Conservation (phyloP, 1,140 invertebrate genomes). For the Drosophila sproati region DNA sequence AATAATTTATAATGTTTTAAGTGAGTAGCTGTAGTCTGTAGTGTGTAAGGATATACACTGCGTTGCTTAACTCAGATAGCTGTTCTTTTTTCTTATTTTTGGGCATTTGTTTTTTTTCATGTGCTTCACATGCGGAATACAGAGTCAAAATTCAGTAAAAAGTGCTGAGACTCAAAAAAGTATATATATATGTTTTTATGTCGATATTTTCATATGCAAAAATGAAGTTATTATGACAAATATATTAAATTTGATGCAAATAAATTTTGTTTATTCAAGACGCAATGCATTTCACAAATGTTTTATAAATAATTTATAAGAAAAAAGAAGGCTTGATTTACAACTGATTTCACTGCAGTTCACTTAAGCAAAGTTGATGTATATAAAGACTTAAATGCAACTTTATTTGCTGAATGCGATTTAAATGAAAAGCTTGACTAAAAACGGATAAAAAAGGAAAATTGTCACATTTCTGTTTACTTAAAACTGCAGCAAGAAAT, state of each 20-base stretch:
- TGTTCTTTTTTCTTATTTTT: no score
- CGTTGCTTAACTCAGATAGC: no score
- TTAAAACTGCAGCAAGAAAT: slow-evolving; percentile 73
- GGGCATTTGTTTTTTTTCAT: not conserved
- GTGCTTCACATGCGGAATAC: not conserved
- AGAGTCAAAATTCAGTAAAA: not conserved
- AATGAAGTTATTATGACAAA: not conserved
- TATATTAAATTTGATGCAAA: no score
- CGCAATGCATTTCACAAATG: not conserved
- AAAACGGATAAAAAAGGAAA: no score
- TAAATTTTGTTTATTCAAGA: no score
- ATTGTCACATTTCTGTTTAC: slow-evolving; percentile 70
- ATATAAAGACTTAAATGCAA: slow-evolving; percentile 8
- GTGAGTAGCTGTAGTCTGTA: no score
- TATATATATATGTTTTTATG: not conserved
- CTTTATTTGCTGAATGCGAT: slow-evolving; percentile 60
- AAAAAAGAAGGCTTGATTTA: not conserved
- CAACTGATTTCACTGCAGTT: not conserved
- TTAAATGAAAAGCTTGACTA: slow-evolving; percentile 37
- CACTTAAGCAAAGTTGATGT: not conserved
- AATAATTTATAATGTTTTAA: no score
- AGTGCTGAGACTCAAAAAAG: not conserved
- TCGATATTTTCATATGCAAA: not conserved
- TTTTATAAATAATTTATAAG: not conserved
- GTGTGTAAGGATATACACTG: no score